A percentile compares a stretch with the other conserved stretches of the same genome.
These are phyloP conservation scores for Cephalopholis sonnerati DNA, from an alignment of 2,113 vertebrate genomes.

Conservation along the genomic window DNA sequence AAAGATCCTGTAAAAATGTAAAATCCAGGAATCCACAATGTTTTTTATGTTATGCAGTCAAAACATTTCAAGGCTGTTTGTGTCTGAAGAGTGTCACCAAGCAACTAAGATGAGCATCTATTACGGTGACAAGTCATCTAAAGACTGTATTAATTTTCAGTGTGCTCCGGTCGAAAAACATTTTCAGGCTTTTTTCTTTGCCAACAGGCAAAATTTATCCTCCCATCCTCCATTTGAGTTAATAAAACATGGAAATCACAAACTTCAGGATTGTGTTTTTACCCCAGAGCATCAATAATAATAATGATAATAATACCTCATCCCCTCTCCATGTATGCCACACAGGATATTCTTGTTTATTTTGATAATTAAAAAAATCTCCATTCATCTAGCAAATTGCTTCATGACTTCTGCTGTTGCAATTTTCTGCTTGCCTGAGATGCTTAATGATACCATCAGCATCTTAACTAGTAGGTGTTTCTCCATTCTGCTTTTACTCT, in stretches of 20 bases:
- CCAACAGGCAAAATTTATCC: neutral
- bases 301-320: constrained; percentile 10
- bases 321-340: constrained; percentile 6
- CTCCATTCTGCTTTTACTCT: constrained; percentile 38
- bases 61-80: neutral
- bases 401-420: constrained; percentile 69
- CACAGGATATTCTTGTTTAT: constrained; percentile 64
- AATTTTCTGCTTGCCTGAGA: constrained; percentile 81
- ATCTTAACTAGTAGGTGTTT: constrained; percentile 67
- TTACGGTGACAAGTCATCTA: neutral
- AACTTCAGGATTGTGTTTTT: constrained; percentile 5
- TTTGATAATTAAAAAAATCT: constrained; percentile 71
- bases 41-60: neutral
- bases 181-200: neutral
- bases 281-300: constrained; percentile 34
- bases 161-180: neutral
- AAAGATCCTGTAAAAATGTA: neutral
- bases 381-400: constrained; percentile 77
- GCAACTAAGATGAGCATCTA: constrained; percentile 2
- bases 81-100: constrained; percentile 22
- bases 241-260: constrained; percentile 15
- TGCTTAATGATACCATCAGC: constrained; percentile 74
- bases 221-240: neutral
- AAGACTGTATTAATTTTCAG: neutral
- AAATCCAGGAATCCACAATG: neutral